Conservation (phyloP, 2,113 vertebrate species). For the Lagopus leucura region DNA sequence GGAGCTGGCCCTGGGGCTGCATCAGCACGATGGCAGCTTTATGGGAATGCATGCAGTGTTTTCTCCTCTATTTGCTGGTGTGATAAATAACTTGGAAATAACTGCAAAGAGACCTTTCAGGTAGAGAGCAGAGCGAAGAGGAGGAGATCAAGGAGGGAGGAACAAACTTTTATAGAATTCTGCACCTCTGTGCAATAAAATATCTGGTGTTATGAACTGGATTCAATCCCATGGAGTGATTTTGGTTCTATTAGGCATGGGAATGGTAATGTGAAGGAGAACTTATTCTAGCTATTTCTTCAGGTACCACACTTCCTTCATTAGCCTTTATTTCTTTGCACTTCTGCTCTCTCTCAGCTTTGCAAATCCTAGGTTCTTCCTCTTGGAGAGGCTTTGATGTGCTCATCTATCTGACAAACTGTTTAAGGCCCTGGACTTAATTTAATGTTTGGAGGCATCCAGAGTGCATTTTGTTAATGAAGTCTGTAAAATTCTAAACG, state of each 20-base stretch:
- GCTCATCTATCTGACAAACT: constrained; percentile 38
- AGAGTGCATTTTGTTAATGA: constrained; percentile 50
- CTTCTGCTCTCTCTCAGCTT: constrained; percentile 1
- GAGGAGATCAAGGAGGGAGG: neutral
- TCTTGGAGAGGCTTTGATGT: constrained; percentile 34
- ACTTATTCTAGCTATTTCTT: neutral
- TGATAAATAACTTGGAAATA: neutral
- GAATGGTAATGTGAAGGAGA: neutral
- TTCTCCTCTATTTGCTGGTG: neutral
- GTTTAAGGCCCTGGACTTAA: constrained; percentile 26
- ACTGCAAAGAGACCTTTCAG: neutral
- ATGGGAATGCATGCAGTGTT: neutral
- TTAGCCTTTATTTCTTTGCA: constrained; percentile 44
- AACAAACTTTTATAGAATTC: neutral
- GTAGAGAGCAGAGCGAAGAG: neutral
- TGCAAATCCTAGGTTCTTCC: constrained; percentile 18
- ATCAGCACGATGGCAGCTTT: rapidly evolving
- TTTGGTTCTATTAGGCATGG: constrained; percentile 5
- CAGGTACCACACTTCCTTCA: constrained; percentile 14
- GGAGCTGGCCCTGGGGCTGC: neutral
- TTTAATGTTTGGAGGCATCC: constrained; percentile 18
- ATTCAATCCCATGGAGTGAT: neutral
- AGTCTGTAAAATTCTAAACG: constrained; percentile 30
- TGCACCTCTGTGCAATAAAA: neutral
- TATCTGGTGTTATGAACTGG: neutral